These are phyloP conservation scores for Sepioteuthis lessoniana DNA, from an alignment of 2,888 invertebrate genomes.

Conservation along the genomic window DNA sequence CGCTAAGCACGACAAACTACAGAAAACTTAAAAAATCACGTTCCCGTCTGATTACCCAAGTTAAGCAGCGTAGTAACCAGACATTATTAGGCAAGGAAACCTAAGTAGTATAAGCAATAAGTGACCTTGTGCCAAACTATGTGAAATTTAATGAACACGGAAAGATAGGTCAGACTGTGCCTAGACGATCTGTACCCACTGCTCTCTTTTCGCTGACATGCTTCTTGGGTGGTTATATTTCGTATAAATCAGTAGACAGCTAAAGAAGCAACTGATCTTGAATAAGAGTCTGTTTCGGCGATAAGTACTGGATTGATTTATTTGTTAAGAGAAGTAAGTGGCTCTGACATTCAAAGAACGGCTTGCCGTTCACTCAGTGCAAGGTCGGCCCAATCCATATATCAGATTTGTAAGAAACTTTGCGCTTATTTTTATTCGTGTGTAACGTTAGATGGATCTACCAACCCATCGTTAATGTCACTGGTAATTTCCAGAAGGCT, in stretches of 20 bases:
- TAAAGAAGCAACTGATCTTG: not conserved
- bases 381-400: not conserved
- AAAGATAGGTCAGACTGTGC: not conserved
- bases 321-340: not conserved
- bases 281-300: not conserved
- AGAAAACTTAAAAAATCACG: no score
- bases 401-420: not conserved
- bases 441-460: not conserved
- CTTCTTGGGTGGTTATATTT: not conserved
- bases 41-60: no score
- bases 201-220: not conserved
- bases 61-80: no score
- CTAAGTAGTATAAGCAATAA: no score
- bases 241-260: constrained; percentile 11
- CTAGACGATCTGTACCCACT: not conserved
- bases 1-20: no score
- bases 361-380: not conserved
- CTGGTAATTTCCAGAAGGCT: no score
- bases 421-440: not conserved
- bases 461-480: no score
- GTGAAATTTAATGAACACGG: not conserved
- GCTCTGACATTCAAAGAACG: not conserved
- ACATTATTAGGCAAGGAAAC: no score
- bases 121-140: not conserved
- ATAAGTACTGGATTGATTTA: not conserved